These are phyloP conservation scores for Stegana nigrithorax DNA, from an alignment of 2,888 invertebrate genomes.

Conservation along the genomic window DNA sequence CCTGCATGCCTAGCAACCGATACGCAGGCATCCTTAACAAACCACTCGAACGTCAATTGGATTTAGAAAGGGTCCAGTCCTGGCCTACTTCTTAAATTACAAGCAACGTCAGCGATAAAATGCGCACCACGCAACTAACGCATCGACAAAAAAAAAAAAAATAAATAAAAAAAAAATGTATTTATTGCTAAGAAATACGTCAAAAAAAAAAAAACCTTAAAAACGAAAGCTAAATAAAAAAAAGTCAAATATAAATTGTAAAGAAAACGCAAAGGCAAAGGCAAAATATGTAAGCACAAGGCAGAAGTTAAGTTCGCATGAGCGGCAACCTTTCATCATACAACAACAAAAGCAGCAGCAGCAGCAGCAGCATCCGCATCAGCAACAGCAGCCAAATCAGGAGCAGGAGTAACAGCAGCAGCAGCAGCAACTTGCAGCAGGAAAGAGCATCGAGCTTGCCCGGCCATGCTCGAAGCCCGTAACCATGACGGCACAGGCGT, in stretches of 20 bases:
- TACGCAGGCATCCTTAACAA: too few relatives aligned
- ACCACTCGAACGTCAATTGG: too few relatives aligned
- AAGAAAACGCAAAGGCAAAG: not conserved
- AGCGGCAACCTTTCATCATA: constrained; percentile 60
- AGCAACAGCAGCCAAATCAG: constrained; percentile 1
- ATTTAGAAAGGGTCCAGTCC: too few relatives aligned
- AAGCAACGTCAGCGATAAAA: constrained; percentile 8
- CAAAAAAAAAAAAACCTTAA: constrained; percentile 19
- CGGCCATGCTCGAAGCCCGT: constrained; percentile 31
- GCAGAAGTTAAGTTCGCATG: constrained; percentile 54
- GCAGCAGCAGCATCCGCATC: not conserved
- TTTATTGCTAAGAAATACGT: too few relatives aligned
- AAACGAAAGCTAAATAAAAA: constrained; percentile 2
- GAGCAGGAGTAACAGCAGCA: not conserved
- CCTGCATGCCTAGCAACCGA: too few relatives aligned
- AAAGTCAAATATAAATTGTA: constrained; percentile 9
- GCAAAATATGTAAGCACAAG: constrained; percentile 27
- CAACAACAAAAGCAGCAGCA: constrained; percentile 13
- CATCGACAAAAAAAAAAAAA: not conserved
- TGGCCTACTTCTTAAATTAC: constrained; percentile 19
- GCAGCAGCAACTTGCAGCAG: not conserved
- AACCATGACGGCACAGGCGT: constrained; percentile 23
- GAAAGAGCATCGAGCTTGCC: constrained; percentile 49
- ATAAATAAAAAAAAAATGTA: not conserved
- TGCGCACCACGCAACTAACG: too few relatives aligned